Base-by-base conservation (phyloP, 2,113 vertebrate species). In the Stictonetta naevosa region DNA sequence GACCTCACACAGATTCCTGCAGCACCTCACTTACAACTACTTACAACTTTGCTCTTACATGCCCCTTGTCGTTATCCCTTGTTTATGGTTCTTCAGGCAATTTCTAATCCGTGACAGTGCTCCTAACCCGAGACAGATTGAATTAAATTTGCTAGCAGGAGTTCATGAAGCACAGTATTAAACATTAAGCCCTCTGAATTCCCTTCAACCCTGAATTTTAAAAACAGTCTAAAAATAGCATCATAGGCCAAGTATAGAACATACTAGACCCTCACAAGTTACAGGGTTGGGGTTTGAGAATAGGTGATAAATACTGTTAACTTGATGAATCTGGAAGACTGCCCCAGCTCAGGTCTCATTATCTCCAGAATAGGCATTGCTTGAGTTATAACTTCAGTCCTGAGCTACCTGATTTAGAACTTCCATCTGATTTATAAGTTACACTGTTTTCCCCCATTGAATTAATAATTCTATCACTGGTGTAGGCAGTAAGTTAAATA, bases 41-140 rank as follows among this genome's bases (percentile, higher is more conserved):
- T 92, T 76, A 86, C 50, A 94, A 74, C 91, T 94, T 96, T 96
- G 95, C 63, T 82, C 91, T 92, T 85, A 94, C 60, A 76, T 95
- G 86, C 83, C 88, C 82, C 64, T 91, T 92, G 77, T 92, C 93
- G 93, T 93, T 94, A 94, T 96, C 87, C 84, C 83, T 87, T 96
- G 94, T 96, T 96, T 96, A 96, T 94, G 95, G 96, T 89, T 96
- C 92, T 96, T 96, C 91, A 94, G 87, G 94, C 93, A 94, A 91
- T 92, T 96, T 92, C 83, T 89, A 97, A 72, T 85, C 88, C 33
- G 8, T 93, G 95, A 94, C 96, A 94, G 87, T 31, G 83, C 76
- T 92, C 58, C 88, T 95, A 92, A 96, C 92, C 87, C 88, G 94
- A 96, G 50, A 81, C 86, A 90, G 84, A 92, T 93, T 97, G 90